A percentile compares a stretch with the other conserved stretches of the same genome.
Evolutionary conservation across 2,113 vertebrate genomes (phyloP).

Genomic region (Herpailurus yagouaroundi): DNA sequence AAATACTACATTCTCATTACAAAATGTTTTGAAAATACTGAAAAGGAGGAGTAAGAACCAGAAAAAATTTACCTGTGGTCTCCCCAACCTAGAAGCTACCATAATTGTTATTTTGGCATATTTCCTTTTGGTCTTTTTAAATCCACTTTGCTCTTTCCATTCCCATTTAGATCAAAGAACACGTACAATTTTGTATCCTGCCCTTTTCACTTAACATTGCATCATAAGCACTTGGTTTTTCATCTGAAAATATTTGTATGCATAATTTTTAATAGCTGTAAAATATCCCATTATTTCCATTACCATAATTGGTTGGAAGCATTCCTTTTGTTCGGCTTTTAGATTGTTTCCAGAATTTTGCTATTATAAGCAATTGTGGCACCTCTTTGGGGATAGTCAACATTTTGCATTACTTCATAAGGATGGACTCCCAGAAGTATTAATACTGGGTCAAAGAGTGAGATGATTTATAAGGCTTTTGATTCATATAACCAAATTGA

Average conservation of each 20-base stretch:
- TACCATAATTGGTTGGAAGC: background rate
- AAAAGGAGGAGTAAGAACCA: background rate
- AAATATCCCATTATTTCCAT: background rate
- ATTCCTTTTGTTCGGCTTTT: background rate
- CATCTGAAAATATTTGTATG: background rate
- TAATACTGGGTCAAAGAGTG: background rate
- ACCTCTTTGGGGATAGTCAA: background rate
- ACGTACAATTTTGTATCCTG: background rate
- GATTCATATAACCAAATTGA: background rate
- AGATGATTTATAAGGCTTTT: background rate
- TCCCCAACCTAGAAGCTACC: background rate
- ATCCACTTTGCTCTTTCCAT: background rate
- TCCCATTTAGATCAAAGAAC: background rate
- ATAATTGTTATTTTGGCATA: background rate
- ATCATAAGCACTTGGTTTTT: background rate
- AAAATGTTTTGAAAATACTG: slow-evolving; percentile 8
- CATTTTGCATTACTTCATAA: slow-evolving; percentile 4
- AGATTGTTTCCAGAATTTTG: background rate
- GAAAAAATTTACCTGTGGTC: background rate
- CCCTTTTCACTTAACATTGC: background rate
- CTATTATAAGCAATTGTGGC: background rate
- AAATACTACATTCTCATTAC: background rate
- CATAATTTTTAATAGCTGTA: background rate
- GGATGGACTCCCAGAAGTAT: background rate
- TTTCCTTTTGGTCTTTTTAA: background rate